Evolutionary conservation across 2,797 vertebrate genomes (phyloP), one percentile per base, ranked within the genome.

Genomic region (Pangasius krempfi): DNA sequence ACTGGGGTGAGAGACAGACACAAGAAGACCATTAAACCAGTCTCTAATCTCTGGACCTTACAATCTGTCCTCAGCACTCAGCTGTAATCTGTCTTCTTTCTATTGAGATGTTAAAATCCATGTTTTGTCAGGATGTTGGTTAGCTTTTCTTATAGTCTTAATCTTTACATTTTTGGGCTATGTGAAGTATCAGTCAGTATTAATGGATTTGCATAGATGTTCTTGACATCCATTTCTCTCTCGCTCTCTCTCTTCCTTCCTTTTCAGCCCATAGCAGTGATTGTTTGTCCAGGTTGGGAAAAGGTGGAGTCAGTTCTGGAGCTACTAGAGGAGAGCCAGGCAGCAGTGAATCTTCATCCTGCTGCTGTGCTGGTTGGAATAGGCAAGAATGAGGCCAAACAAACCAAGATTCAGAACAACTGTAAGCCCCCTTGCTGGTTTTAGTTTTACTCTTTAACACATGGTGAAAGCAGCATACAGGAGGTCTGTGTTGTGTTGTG

Each of bases 251-350:
- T 72, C 4, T 68, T 47, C 16, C 25, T 22, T 82, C 13, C 20
- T 4, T 91, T 27, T 92, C 2, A 99, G 98, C 98, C 98, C 0
- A 52, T 97, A n/a, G 97, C 95, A 0, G 94, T 99, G 90, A 94
- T 99, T 85, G 90, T 99, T 72, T 99, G 98, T 94, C 96, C 97
- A 0, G 96, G 97, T 40, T 98, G 97, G 97, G 96, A 96, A 94
- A 99, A 97, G 91, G 97, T 96, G 60, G 96, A 97, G 22, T 86
- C 75, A 16, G 95, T 98, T 79, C 96, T 95, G 76, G 96, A 97
- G 40, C 88, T 97, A 1, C 93, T 99, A 92, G 93, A 96, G 86
- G 95, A 93, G 0, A 94, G 92, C 44, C 93, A 86, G 13, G 93
- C 92, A 22, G 91, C 88, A 68, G 91, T 92, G 0, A 89, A 5